Percentiles rank a stretch among this genome's conserved stretches.
phyloP scores from a whole-genome alignment of 64 coral and sea anemone genomes.

The Dendrophyllia cribrosa region DNA sequence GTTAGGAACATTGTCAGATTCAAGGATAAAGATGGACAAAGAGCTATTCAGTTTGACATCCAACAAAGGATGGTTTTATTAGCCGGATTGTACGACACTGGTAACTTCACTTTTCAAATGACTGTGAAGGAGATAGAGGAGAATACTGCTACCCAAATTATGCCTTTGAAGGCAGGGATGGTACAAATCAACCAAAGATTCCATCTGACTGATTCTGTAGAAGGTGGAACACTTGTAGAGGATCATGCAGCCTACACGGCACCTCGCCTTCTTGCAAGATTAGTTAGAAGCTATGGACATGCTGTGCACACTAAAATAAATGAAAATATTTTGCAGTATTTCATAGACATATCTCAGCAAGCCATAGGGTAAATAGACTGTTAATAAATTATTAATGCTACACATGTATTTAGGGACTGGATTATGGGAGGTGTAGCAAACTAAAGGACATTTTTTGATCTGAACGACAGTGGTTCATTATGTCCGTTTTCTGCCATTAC shows the following conservation, averaged over 20 bases:
- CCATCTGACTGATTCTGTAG: not conserved
- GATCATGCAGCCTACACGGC: not conserved
- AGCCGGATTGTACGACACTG: not conserved
- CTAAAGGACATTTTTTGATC: no score
- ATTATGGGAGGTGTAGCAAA: no score
- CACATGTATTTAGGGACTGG: no score
- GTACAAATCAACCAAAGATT: not conserved
- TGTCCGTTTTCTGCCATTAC: no score
- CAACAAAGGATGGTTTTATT: not conserved
- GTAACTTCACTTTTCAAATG: not conserved
- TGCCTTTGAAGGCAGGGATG: not conserved
- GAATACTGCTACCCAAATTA: not conserved
- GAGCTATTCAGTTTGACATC: not conserved
- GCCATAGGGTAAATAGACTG: not conserved
- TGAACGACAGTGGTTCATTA: no score
- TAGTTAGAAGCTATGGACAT: not conserved
- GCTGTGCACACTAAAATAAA: not conserved
- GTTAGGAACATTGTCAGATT: not conserved
- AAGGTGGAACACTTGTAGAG: not conserved
- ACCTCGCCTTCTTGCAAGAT: not conserved
- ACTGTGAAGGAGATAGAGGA: not conserved
- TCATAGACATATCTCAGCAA: not conserved
- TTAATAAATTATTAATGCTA: no score
- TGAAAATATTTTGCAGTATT: not conserved
- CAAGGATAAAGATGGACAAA: not conserved